Evolutionary conservation across 2,888 invertebrate species (phyloP).

Genomic region (Caenorhabditis imperialis): DNA sequence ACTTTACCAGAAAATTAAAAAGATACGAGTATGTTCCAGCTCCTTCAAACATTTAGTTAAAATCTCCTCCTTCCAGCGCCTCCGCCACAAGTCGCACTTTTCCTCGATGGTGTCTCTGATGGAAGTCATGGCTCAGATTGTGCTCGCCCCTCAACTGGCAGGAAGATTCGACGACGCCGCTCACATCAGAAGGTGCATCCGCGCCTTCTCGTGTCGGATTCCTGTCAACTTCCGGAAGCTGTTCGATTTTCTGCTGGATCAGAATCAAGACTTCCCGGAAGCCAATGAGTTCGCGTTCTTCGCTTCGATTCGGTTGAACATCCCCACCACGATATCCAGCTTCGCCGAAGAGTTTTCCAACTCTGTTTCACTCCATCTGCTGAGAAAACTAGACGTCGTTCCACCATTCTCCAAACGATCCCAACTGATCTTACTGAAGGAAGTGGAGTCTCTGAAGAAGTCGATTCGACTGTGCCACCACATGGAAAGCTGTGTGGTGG

Average conservation of each 20-base stretch:
- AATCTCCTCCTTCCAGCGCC: too few relatives aligned
- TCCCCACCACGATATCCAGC: slow-evolving; percentile 27
- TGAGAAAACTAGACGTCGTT: slow-evolving; percentile 31
- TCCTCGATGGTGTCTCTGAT: slow-evolving; percentile 41
- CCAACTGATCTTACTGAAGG: slow-evolving; percentile 47
- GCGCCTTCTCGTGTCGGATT: slow-evolving; percentile 9
- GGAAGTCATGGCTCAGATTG: slow-evolving; percentile 47
- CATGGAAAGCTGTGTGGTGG: slow-evolving; percentile 54
- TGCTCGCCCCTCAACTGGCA: slow-evolving; percentile 38
- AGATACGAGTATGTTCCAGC: slow-evolving; percentile 10
- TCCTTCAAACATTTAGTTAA: too few relatives aligned
- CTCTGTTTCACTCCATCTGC: slow-evolving; percentile 24
- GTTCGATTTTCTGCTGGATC: slow-evolving; percentile 30
- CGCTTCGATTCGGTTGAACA: slow-evolving; percentile 19
- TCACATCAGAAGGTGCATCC: slow-evolving; percentile 23
- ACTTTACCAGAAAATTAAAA: slow-evolving; percentile 33
- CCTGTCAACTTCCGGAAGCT: slow-evolving; percentile 36
- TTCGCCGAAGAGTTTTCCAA: slow-evolving; percentile 36
- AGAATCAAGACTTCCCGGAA: slow-evolving; percentile 37
- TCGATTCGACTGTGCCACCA: slow-evolving; percentile 42
- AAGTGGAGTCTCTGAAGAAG: slow-evolving; percentile 53
- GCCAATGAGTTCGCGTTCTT: slow-evolving; percentile 38
- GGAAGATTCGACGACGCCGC: slow-evolving; percentile 44
- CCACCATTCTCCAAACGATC: slow-evolving; percentile 41
- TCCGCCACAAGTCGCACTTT: slow-evolving; percentile 31